Conservation (phyloP, 2,113 vertebrate genomes). For the Aspiorhynchus laticeps region DNA sequence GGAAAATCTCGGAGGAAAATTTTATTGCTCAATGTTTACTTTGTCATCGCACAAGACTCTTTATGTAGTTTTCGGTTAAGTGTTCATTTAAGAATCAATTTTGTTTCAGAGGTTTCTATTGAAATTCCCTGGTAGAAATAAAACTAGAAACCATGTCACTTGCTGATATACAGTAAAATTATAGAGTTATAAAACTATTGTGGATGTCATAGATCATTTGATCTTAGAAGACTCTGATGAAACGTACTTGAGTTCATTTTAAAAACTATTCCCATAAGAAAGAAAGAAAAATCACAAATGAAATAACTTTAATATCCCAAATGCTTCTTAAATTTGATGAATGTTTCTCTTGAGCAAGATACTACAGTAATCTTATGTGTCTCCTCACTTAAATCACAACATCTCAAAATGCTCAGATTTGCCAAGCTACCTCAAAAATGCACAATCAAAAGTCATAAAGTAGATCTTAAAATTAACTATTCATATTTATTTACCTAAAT, state of each 20-base stretch:
- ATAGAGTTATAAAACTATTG: background rate
- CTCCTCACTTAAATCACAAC: too few relatives aligned
- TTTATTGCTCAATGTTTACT: slow-evolving; percentile 13
- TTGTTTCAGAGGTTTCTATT: background rate
- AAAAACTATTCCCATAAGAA: background rate
- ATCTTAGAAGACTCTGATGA: background rate
- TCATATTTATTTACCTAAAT: too few relatives aligned
- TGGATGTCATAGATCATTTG: background rate
- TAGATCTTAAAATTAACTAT: background rate
- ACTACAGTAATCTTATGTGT: background rate
- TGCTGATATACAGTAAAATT: background rate
- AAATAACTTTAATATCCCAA: background rate
- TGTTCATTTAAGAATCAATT: background rate
- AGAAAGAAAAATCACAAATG: background rate
- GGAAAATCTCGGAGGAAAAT: background rate
- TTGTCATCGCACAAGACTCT: background rate
- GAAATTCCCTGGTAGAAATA: background rate
- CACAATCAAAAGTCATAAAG: background rate
- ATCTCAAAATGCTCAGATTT: background rate
- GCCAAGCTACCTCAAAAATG: background rate
- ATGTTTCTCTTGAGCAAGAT: background rate
- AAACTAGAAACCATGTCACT: background rate
- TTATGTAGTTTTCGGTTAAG: background rate
- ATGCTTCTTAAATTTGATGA: background rate
- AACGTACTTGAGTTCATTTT: background rate